phyloP scores from a whole-genome alignment of 2,113 vertebrate species.

The Hemibagrus wyckioides region DNA sequence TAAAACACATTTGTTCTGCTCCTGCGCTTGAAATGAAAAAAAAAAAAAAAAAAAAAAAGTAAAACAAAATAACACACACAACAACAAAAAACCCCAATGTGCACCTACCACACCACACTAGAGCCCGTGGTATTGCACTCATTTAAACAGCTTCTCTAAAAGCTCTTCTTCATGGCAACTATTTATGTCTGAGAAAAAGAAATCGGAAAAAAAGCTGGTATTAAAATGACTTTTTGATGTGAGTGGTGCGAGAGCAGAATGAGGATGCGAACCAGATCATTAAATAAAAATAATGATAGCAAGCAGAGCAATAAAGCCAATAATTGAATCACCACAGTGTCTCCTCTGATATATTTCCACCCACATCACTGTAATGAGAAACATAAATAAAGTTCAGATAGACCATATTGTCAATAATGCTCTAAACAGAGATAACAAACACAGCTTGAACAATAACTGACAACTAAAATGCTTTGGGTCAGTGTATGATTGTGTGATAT shows the following conservation, averaged over 20 bases:
- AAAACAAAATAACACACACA: neutral
- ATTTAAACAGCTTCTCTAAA: neutral
- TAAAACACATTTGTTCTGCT: neutral
- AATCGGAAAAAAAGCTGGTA: neutral
- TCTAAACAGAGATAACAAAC: neutral
- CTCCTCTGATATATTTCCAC: neutral
- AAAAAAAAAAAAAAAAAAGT: neutral
- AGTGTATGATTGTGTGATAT: neutral
- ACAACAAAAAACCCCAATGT: neutral
- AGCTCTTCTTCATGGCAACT: neutral
- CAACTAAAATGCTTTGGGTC: neutral
- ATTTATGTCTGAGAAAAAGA: neutral
- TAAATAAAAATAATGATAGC: slow-evolving; percentile 12
- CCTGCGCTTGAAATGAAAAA: neutral
- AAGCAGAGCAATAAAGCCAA: neutral
- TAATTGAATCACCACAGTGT: neutral
- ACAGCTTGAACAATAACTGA: neutral
- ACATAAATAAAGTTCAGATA: neutral
- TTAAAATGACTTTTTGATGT: neutral
- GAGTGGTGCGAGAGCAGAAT: neutral
- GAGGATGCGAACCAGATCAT: neutral
- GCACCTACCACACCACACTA: neutral
- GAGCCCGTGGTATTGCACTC: neutral
- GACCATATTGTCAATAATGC: neutral
- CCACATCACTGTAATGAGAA: neutral